Evolutionary conservation across 2,888 invertebrate genomes (phyloP).

Genomic region (Cephus rjabovi): DNA sequence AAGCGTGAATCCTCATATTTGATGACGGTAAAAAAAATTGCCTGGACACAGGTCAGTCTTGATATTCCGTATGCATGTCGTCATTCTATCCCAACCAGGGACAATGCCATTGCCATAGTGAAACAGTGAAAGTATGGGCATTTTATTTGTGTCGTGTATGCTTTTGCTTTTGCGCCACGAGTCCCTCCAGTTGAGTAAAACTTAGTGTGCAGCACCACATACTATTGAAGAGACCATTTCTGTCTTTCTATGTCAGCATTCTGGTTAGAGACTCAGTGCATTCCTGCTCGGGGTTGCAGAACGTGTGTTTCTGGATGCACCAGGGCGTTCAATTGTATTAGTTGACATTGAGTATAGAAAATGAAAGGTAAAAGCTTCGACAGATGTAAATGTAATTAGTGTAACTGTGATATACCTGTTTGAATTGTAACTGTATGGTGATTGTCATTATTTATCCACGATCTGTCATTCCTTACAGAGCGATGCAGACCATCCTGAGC

Average conservation of each 20-base stretch:
- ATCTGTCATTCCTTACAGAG: conserved; percentile 37
- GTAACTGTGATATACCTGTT: neutral
- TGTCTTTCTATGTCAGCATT: neutral
- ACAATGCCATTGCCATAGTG: conserved; percentile 65
- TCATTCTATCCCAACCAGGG: conserved; percentile 52
- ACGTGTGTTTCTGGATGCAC: neutral
- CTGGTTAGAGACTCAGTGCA: neutral
- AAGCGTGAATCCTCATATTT: neutral
- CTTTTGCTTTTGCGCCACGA: conserved; percentile 5
- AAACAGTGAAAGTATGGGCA: conserved; percentile 65
- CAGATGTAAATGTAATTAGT: too few species aligned
- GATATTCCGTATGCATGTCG: conserved; percentile 52
- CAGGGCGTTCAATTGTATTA: neutral
- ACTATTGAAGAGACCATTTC: neutral
- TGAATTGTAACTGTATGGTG: neutral
- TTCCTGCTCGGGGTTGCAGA: neutral
- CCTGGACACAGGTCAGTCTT: conserved; percentile 18
- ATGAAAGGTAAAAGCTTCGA: neutral
- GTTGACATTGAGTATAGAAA: neutral
- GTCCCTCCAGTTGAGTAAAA: neutral
- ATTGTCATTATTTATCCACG: neutral
- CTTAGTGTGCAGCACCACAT: neutral
- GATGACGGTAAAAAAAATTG: neutral
- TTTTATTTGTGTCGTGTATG: conserved; percentile 44
- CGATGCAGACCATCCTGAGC: conserved; percentile 38